Conservation (phyloP, 1,140 invertebrate genomes). For the Drosophila sucinea region DNA sequence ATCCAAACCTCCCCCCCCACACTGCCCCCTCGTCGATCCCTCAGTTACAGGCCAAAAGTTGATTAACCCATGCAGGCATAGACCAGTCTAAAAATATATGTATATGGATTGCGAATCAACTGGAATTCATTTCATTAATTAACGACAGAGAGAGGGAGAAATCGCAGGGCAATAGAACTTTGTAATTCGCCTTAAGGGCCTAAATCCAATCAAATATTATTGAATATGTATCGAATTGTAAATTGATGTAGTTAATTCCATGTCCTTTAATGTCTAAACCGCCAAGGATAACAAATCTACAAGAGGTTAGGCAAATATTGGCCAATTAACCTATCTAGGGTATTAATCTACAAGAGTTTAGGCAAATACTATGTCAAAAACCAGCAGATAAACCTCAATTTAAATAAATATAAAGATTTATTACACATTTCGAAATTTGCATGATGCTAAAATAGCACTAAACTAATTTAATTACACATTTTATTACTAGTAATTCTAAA, state of each 20-base stretch:
- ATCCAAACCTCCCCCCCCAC: slow-evolving; percentile 4
- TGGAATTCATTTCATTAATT: slow-evolving; percentile 59
- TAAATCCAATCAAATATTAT: background rate
- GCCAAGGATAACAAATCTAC: too few relatives aligned
- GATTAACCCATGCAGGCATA: slow-evolving; percentile 56
- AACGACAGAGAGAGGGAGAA: slow-evolving; percentile 48
- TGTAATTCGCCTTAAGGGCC: background rate
- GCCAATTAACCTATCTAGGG: too few relatives aligned
- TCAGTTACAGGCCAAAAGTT: slow-evolving; percentile 13
- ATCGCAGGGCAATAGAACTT: slow-evolving; percentile 39
- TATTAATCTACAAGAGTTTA: too few relatives aligned
- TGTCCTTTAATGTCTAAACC: too few relatives aligned
- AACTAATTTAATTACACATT: too few relatives aligned
- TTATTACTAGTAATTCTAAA: background rate
- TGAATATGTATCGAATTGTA: background rate
- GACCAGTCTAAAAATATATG: background rate
- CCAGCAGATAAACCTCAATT: too few relatives aligned
- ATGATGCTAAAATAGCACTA: too few relatives aligned
- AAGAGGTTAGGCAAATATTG: too few relatives aligned
- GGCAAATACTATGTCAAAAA: too few relatives aligned
- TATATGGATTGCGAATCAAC: slow-evolving; percentile 2
- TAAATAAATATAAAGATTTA: too few relatives aligned
- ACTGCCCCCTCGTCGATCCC: background rate
- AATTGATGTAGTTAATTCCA: too few relatives aligned
- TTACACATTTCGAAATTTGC: too few relatives aligned